Percentiles rank a stretch among this genome's conserved stretches.
phyloP scores from a whole-genome alignment of 2,113 vertebrate genomes.

The Excalfactoria chinensis region DNA sequence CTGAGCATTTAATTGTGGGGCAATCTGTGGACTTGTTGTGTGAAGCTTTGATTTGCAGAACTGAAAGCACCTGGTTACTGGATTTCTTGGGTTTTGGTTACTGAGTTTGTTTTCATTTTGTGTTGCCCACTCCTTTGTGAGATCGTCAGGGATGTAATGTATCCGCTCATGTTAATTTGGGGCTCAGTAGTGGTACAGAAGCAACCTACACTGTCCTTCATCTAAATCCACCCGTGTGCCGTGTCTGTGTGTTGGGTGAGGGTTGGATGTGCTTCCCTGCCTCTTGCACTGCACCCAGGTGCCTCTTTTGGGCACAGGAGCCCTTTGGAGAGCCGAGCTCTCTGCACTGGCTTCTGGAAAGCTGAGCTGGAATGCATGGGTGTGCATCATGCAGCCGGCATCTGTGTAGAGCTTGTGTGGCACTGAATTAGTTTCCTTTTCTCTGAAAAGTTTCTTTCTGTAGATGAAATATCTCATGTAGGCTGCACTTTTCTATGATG shows the following conservation, averaged over 20 bases:
- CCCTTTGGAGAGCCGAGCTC: not conserved
- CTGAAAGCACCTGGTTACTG: not conserved
- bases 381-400: not conserved
- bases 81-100: not conserved
- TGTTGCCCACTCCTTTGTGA: not conserved
- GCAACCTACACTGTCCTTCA: not conserved
- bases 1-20: not conserved
- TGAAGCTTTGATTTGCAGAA: not conserved
- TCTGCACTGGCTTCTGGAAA: not conserved
- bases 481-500: not conserved
- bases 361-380: not conserved
- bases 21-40: not conserved
- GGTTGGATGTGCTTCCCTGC: not conserved
- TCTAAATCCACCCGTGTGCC: not conserved
- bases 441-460: not conserved
- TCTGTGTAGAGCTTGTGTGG: not conserved
- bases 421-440: not conserved
- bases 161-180: not conserved
- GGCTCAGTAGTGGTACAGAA: not conserved
- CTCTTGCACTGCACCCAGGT: not conserved
- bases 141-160: not conserved
- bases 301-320: not conserved
- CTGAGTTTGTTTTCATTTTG: not conserved
- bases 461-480: not conserved
- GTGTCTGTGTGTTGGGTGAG: not conserved